Percentiles rank a stretch among this genome's conserved stretches.
Evolutionary conservation across 2,113 vertebrate species (phyloP).

Genomic region (Suncus etruscus): DNA sequence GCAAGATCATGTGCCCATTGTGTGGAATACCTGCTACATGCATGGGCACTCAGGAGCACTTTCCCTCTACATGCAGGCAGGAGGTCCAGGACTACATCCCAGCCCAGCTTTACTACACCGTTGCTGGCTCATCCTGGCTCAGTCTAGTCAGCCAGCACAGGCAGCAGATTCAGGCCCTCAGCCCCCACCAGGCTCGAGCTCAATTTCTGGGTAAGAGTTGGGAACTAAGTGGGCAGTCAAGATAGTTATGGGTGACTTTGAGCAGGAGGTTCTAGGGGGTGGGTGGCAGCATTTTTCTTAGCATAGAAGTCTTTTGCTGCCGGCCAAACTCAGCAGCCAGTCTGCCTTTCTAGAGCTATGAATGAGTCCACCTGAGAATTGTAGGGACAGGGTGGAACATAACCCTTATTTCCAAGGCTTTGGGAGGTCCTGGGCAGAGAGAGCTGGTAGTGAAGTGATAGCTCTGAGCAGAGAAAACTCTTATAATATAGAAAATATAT

Average conservation of each 20-base stretch:
- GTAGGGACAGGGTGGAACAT: too few species aligned
- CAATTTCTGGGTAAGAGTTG: conserved; percentile 94
- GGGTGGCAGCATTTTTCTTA: neutral
- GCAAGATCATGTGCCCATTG: neutral
- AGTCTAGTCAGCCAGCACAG: conserved; percentile 92
- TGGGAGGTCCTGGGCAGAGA: neutral
- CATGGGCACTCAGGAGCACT: neutral
- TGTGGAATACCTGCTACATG: too few species aligned
- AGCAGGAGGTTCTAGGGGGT: neutral
- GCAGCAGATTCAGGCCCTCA: conserved; percentile 94
- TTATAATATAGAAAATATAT: neutral
- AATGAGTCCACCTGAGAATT: too few species aligned
- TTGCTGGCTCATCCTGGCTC: conserved; percentile 92
- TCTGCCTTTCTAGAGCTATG: neutral
- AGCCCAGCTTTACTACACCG: conserved; percentile 88
- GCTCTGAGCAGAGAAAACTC: neutral
- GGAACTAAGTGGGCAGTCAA: neutral
- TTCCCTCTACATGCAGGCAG: conserved; percentile 83
- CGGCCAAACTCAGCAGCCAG: neutral
- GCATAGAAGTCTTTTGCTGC: neutral
- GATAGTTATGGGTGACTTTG: neutral
- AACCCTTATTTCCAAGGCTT: neutral
- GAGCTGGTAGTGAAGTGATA: neutral
- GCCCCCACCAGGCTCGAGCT: conserved; percentile 94
- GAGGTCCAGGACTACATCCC: conserved; percentile 96